These are phyloP conservation scores for Sitta carolinensis DNA, from an alignment of 2,797 vertebrate genomes.

Conservation along the genomic window DNA sequence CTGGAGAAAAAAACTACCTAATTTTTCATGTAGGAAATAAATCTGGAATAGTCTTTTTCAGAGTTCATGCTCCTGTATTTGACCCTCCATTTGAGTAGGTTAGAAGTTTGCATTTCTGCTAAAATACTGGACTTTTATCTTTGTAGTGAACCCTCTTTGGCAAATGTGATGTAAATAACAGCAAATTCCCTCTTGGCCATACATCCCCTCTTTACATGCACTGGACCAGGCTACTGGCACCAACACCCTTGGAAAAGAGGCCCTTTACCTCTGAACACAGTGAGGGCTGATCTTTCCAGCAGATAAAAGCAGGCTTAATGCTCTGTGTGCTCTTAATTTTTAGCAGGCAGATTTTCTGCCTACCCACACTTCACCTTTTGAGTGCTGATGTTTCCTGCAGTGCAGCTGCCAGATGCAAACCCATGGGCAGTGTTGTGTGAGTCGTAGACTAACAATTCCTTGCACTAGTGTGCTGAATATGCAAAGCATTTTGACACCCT, in stretches of 20 bases:
- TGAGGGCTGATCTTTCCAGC: neutral
- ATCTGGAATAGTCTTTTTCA: neutral
- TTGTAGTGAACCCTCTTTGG: neutral
- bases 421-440: neutral
- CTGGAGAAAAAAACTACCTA: neutral
- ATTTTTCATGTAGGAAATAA: neutral
- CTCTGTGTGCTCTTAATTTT: neutral
- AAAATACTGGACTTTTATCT: neutral
- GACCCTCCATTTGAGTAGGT: neutral
- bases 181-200: neutral
- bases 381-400: neutral
- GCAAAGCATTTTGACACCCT: conserved; percentile 2
- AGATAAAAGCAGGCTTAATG: neutral
- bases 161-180: neutral
- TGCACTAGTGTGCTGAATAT: neutral
- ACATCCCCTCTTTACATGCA: neutral
- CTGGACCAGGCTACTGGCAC: neutral
- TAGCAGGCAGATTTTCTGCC: neutral
- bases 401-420: neutral
- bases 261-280: neutral
- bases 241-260: neutral
- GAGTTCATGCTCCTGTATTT: neutral
- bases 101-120: neutral
- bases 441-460: neutral
- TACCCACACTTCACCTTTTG: neutral